These are phyloP conservation scores for Elgonia sp. DNA, from an alignment of 2,888 invertebrate species.

Conservation along the genomic window DNA sequence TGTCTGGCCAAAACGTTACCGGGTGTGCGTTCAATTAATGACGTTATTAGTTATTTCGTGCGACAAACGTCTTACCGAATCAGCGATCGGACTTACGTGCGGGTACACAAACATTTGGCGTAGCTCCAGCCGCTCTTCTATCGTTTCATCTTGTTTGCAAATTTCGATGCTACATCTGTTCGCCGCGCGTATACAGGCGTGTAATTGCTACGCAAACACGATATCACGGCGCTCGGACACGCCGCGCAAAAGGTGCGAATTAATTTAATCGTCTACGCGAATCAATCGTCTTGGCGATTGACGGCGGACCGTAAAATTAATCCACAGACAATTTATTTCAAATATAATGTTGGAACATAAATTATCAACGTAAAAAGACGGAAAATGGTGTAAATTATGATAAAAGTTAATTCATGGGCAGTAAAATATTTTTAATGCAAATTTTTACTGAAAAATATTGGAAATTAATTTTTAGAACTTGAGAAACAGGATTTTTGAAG, in stretches of 20 bases:
- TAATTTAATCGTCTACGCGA: constrained; percentile 64
- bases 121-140: constrained; percentile 66
- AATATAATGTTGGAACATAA: no score
- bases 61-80: constrained; percentile 61
- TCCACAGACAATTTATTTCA: not conserved
- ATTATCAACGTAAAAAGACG: no score
- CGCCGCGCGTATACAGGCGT: constrained; percentile 73
- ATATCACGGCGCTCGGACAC: constrained; percentile 69
- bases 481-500: no score
- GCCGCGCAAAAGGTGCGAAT: constrained; percentile 73
- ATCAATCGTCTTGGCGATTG: constrained; percentile 68
- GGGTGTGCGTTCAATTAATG: constrained; percentile 43
- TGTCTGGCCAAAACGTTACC: not conserved
- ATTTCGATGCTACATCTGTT: constrained; percentile 78
- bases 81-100: constrained; percentile 61
- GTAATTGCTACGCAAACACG: constrained; percentile 76
- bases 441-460: no score
- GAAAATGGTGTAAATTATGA: no score
- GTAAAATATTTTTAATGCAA: no score
- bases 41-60: constrained; percentile 59
- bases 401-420: no score
- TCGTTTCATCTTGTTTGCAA: constrained; percentile 81
- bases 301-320: constrained; percentile 38
- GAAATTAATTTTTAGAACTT: no score
- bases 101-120: constrained; percentile 71